These are phyloP conservation scores for Diaprepes abbreviatus DNA, from an alignment of 2,888 invertebrate genomes.

Conservation along the genomic window DNA sequence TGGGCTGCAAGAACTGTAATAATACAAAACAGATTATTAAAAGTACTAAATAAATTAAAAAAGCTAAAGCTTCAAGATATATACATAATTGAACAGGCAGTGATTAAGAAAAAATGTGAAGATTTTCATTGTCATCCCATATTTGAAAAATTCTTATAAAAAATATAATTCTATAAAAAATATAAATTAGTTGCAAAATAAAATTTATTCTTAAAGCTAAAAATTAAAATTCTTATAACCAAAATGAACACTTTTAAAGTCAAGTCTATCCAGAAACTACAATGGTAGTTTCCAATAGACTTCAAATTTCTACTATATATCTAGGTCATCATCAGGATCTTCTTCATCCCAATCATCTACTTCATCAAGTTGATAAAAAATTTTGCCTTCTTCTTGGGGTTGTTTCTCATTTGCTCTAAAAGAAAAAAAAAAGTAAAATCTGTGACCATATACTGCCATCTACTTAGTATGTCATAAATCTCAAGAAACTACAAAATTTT, in stretches of 20 bases:
- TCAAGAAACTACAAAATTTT: too few species aligned
- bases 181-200: slow-evolving; percentile 9
- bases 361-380: slow-evolving; percentile 83
- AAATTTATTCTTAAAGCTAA: slow-evolving; percentile 18
- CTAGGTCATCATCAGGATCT: slow-evolving; percentile 89
- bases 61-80: slow-evolving; percentile 48
- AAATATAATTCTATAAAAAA: neutral
- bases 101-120: slow-evolving; percentile 22
- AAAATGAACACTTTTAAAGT: slow-evolving; percentile 35
- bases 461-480: too few species aligned
- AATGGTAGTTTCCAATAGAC: neutral
- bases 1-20: slow-evolving; percentile 58
- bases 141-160: slow-evolving; percentile 39
- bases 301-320: slow-evolving; percentile 70
- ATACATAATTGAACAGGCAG: slow-evolving; percentile 43
- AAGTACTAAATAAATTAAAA: slow-evolving; percentile 57
- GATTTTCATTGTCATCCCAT: slow-evolving; percentile 45
- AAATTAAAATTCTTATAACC: slow-evolving; percentile 21
- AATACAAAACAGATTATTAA: slow-evolving; percentile 58
- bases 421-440: neutral
- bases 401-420: slow-evolving; percentile 48
- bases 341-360: slow-evolving; percentile 89
- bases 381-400: slow-evolving; percentile 68
- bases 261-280: neutral
- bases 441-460: too few species aligned